phyloP scores from a whole-genome alignment of 2,888 invertebrate genomes.

The Craniophora ligustri region DNA sequence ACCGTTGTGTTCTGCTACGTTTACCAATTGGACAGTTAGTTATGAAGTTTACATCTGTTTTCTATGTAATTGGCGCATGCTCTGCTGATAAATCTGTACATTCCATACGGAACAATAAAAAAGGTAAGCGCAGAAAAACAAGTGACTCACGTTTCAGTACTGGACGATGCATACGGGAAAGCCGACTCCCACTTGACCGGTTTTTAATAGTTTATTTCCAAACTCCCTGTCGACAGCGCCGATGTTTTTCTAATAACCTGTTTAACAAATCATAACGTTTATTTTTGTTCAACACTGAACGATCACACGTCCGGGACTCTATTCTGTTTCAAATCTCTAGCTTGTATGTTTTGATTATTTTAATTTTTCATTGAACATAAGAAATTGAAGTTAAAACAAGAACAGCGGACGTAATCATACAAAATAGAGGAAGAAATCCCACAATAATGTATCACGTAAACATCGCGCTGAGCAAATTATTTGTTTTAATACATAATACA shows the following conservation, averaged over 20 bases:
- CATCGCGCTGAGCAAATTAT: conserved; percentile 30
- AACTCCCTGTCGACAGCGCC: conserved; percentile 74
- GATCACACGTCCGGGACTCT: conserved; percentile 84
- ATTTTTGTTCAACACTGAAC: conserved; percentile 83
- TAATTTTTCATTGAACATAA: conserved; percentile 78
- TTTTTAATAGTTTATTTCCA: conserved; percentile 74
- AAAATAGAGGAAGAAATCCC: conserved; percentile 46
- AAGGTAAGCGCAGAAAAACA: conserved; percentile 31
- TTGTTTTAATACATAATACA: conserved; percentile 33
- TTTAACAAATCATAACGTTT: conserved; percentile 85
- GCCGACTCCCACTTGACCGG: conserved; percentile 59
- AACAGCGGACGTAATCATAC: conserved; percentile 57
- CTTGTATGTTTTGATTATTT: conserved; percentile 81
- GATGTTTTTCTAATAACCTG: conserved; percentile 85
- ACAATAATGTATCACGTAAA: conserved; percentile 54
- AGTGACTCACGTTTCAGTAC: conserved; percentile 28
- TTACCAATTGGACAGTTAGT: conserved; percentile 51
- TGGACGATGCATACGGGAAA: conserved; percentile 18
- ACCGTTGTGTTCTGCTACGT: conserved; percentile 46
- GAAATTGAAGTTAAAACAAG: conserved; percentile 66
- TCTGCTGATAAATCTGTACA: conserved; percentile 22
- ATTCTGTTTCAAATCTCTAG: conserved; percentile 85
- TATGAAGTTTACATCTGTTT: conserved; percentile 55
- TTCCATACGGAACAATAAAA: conserved; percentile 39
- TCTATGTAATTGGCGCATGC: conserved; percentile 33